Evolutionary conservation across 2,797 vertebrate species (phyloP).

Genomic region (Coregonus suidteri): DNA sequence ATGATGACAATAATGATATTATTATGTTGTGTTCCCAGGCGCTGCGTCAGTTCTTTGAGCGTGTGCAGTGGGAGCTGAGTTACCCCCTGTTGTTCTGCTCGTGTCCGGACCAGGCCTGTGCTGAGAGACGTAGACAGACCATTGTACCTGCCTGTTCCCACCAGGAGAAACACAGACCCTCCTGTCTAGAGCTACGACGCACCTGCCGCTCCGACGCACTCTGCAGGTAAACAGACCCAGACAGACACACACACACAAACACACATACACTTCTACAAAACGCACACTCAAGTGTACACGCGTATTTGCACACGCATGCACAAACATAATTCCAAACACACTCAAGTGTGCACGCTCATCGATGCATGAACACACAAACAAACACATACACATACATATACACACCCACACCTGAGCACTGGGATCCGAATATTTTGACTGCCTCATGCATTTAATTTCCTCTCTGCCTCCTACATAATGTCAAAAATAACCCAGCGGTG

Average conservation of each 20-base stretch:
- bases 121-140: constrained; percentile 90
- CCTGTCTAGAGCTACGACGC: constrained; percentile 84
- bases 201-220: constrained; percentile 83
- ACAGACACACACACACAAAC: too few species aligned
- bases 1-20: neutral
- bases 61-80: constrained; percentile 86
- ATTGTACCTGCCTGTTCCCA: constrained; percentile 92
- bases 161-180: constrained; percentile 83
- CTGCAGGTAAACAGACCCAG: constrained; percentile 79
- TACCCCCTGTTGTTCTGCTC: constrained; percentile 96
- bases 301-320: constrained; percentile 16
- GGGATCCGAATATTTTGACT: neutral
- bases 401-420: too few species aligned
- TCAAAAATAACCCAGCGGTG: neutral
- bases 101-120: constrained; percentile 88
- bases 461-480: neutral
- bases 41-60: constrained; percentile 93
- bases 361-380: neutral
- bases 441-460: neutral
- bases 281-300: neutral
- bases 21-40: constrained; percentile 57
- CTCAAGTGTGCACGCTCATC: neutral
- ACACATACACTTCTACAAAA: neutral
- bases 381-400: too few species aligned
- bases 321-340: neutral